Base-by-base conservation (phyloP, 2,888 invertebrate species). In the Calliphora vomitoria region DNA sequence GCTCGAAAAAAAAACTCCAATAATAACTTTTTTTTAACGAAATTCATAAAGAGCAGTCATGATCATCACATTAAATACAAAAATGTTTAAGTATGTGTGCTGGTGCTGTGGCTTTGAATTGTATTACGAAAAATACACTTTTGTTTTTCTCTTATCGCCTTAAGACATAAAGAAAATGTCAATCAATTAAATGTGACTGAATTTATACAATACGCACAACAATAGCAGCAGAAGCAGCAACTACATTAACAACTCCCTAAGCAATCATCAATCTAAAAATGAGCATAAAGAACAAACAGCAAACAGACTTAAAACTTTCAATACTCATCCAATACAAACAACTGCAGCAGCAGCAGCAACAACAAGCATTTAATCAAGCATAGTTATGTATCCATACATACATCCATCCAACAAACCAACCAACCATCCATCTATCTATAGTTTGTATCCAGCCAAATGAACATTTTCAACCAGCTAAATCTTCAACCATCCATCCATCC, bases 161-260 rank as follows among this genome's bases (percentile, higher is more conserved):
- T 53, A 64, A 83, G 69, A 75, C 75, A 80, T 75, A 80, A 80
- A 84, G 84, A 87, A 87, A 87, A 82, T 85, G 85, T 85, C 82
- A 85, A 87, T 87, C 85, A 87, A 87, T 87, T 87, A 79, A 87
- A 87, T 87, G 85, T 82, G 85, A 87, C 87, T 82, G 71, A 25
- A 79, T 68, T 78, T 79, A 87, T 78, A 74, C 38, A 82, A 87
- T 82, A 82, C 76, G 55, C 82, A 72, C 8, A 72, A 72, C 20
- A 68, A 25, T 38, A 76, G 41, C 31, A 79, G 82, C 74, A 75
- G 78, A 18, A 86, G 58, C 71, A 80, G 47, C 47, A 81, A 75
- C 64, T 58, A 78, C 78, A 84, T 85, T 85, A 87, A 82, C 85
- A 87, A 85, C 87, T 87, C 87, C 87, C 87, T 85, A 79, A 87